Evolutionary conservation across 2,113 vertebrate species (phyloP), one percentile per base, ranked within the genome.

Genomic region (Melanerpes formicivorus): DNA sequence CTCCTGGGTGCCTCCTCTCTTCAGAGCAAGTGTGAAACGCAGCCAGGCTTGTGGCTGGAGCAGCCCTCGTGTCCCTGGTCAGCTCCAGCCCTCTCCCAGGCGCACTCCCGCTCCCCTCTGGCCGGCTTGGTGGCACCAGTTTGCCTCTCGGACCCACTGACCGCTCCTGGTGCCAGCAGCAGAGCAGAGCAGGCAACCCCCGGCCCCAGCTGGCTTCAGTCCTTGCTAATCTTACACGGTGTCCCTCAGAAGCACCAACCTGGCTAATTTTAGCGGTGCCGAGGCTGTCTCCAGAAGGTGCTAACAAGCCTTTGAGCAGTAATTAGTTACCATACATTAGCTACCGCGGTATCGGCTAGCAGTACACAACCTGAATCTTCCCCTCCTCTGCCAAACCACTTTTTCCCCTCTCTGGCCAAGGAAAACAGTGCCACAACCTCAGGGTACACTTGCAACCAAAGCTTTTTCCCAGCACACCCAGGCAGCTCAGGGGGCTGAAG

Each of bases 321-420:
- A 37, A 30, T 37, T 75, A 50, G 48, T 23, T 70, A 37, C 3
- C 29, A 6, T 27, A 50, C 30, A 37, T 59, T 37, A 81, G 17
- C 34, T 64, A 29, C 37, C 0, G 0, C 1, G 0, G 13, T 25
- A 46, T 11, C 3, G 48, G 44, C 29, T 18, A 48, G 8, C 26
- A 90, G 11, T 3, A 42, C 1, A 2, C 12, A 56, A 42, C 18
- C 46, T 37, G 10, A 3, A 4, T 37, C n/a, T 11, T 18, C 21
- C 6, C 27, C 27, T 27, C 3, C 19, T 58, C 42, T 12, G 5
- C 48, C 66, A 72, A 48, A 40, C 42, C 34, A 18, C 4, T 6
- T n/a, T 48, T 56, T 23, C 46, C 46, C 54, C 59, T 7, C 71
- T 62, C 63, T 12, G 46, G 42, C 32, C 34, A 26, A 29, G 0